phyloP scores from a whole-genome alignment of 2,797 vertebrate genomes.

The Denticeps clupeoides region DNA sequence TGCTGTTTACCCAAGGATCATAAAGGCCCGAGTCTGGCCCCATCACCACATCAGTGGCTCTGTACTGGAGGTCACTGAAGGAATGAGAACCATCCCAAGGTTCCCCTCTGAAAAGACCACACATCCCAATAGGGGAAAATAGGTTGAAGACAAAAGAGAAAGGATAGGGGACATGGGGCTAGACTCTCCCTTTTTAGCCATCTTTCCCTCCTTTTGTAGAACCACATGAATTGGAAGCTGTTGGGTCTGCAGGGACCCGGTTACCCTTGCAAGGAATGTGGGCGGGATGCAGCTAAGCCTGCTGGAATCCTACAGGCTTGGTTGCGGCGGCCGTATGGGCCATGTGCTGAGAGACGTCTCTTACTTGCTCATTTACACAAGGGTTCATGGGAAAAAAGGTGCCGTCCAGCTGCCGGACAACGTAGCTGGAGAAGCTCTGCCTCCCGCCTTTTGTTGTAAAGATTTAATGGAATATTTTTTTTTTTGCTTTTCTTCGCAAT shows the following conservation, averaged over 20 bases:
- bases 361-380: too few species aligned
- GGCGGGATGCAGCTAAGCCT: slow-evolving; percentile 36
- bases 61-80: neutral
- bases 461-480: too few species aligned
- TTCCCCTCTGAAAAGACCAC: neutral
- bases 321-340: slow-evolving; percentile 29
- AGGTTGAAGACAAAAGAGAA: neutral
- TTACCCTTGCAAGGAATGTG: slow-evolving; percentile 49
- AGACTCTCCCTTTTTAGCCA: neutral
- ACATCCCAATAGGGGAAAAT: neutral
- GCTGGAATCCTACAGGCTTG: slow-evolving; percentile 50
- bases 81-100: neutral
- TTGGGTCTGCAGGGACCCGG: slow-evolving; percentile 30
- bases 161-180: neutral
- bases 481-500: too few species aligned
- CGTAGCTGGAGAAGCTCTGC: too few species aligned
- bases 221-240: slow-evolving; percentile 10
- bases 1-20: neutral
- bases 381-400: too few species aligned
- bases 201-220: slow-evolving; percentile 15
- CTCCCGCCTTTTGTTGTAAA: too few species aligned
- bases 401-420: too few species aligned
- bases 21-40: neutral
- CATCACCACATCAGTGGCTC: neutral
- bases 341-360: slow-evolving; percentile 24